A percentile compares a stretch with the other conserved stretches of the same genome.
Conservation (phyloP, 2,797 vertebrate species). For the Scolopax rusticola region DNA sequence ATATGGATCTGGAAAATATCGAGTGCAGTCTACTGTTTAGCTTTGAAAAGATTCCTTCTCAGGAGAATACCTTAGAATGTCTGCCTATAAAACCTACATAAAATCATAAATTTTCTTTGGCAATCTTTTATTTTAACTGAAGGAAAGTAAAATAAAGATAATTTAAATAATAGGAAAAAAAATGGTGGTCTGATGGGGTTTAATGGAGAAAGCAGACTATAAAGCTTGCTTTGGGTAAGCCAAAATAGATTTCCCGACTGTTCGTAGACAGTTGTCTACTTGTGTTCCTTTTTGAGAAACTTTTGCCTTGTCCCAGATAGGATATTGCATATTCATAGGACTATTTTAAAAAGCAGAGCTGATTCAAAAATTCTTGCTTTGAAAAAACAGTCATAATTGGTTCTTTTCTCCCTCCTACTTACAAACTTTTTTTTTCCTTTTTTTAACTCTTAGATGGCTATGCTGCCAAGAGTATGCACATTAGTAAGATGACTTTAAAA, state of each 20-base stretch:
- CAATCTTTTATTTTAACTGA: neutral
- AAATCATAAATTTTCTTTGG: conserved; percentile 6
- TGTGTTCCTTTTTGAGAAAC: neutral
- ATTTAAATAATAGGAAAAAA: neutral
- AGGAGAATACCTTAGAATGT: neutral
- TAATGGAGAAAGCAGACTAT: neutral
- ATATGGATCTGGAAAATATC: neutral
- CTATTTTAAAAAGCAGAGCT: neutral
- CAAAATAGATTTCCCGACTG: neutral
- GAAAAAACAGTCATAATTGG: neutral
- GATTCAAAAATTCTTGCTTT: neutral
- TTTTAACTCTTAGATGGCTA: neutral
- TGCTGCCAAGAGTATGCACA: neutral
- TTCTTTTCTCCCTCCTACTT: neutral
- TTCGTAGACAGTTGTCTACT: neutral
- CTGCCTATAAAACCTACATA: neutral
- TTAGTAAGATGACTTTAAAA: neutral
- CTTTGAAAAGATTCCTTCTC: conserved; percentile 4
- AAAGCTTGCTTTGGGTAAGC: neutral
- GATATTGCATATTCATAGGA: neutral
- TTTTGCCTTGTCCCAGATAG: neutral
- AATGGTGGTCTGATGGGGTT: neutral
- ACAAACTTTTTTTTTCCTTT: neutral
- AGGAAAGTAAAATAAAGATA: neutral
- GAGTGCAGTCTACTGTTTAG: neutral